Evolutionary conservation across 2,113 vertebrate genomes (phyloP).

Genomic region (Bothrops jararaca): DNA sequence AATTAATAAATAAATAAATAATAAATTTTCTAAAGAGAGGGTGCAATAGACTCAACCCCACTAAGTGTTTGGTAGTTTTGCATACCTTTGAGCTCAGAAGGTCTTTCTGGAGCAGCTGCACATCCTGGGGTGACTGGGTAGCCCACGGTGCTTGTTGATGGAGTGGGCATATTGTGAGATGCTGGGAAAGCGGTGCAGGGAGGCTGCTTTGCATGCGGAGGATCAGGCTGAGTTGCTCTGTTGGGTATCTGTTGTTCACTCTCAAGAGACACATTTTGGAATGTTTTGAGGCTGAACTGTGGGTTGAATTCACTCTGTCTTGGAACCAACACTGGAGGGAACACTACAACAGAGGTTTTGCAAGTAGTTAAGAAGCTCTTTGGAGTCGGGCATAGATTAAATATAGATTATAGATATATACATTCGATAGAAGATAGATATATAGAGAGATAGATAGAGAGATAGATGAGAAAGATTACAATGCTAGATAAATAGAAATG

Average conservation of each 20-base stretch:
- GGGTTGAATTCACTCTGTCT: neutral
- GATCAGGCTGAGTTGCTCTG: neutral
- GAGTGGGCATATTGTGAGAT: constrained; percentile 69
- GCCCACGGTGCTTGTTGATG: constrained; percentile 79
- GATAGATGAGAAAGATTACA: too few relatives aligned
- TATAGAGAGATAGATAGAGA: too few relatives aligned
- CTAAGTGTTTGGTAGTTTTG: neutral
- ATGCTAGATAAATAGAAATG: too few relatives aligned
- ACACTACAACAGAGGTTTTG: neutral
- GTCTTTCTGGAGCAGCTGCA: constrained; percentile 81
- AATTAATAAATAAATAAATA: too few relatives aligned
- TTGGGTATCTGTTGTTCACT: neutral
- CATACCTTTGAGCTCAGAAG: constrained; percentile 86
- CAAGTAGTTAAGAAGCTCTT: neutral
- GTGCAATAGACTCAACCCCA: neutral
- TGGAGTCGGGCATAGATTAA: neutral
- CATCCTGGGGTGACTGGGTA: constrained; percentile 86
- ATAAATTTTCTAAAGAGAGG: neutral
- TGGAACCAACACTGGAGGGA: neutral
- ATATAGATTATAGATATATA: neutral
- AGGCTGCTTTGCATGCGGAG: neutral
- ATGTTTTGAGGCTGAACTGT: neutral
- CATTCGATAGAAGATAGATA: too few relatives aligned
- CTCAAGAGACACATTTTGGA: neutral
- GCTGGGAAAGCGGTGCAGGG: neutral